Evolutionary conservation across 2,113 vertebrate species (phyloP).

Genomic region (Sus scrofa): DNA sequence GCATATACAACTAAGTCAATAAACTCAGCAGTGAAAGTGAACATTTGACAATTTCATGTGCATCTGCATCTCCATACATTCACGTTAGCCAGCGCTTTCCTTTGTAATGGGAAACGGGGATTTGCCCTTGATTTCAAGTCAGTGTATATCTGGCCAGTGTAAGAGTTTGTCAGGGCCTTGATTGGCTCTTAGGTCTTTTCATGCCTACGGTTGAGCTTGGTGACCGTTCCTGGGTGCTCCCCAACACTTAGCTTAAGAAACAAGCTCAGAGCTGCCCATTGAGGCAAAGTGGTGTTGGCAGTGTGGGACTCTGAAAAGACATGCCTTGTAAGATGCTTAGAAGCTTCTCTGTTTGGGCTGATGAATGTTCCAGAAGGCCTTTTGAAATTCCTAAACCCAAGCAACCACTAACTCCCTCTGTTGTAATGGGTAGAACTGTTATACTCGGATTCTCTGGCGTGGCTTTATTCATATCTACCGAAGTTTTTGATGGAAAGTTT

Average conservation of each 20-base stretch:
- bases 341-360: neutral
- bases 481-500: neutral
- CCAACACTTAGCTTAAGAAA: neutral
- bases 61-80: neutral
- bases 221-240: accelerated
- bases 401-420: neutral
- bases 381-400: neutral
- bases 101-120: neutral
- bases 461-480: neutral
- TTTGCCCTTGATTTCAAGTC: neutral
- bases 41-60: accelerated
- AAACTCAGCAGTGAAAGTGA: neutral
- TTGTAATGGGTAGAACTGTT: neutral
- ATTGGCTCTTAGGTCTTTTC: neutral
- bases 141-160: neutral
- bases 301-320: neutral
- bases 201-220: neutral
- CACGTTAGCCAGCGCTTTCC: neutral
- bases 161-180: neutral
- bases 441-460: neutral
- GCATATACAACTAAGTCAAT: neutral
- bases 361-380: neutral
- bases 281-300: accelerated
- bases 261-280: neutral
- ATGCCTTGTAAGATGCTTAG: neutral